Evolutionary conservation across 2,888 invertebrate genomes (phyloP).

Genomic region (Lithophane semibrunnea): DNA sequence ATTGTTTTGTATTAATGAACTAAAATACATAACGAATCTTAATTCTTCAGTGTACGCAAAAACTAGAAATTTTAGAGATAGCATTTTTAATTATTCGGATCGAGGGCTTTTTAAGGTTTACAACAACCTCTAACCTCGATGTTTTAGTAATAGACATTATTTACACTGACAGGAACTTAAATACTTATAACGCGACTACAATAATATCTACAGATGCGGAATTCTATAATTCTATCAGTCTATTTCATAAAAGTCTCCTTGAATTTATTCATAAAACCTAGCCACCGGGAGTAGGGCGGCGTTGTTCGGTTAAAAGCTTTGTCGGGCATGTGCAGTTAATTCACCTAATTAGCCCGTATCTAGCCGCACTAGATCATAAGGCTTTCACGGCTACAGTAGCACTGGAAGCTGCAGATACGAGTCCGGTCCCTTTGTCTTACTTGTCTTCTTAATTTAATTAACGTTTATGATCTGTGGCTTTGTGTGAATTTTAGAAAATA

Average conservation of each 20-base stretch:
- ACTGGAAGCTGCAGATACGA: not conserved
- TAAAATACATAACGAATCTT: not conserved
- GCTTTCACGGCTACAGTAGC: constrained; percentile 23
- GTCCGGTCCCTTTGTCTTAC: not conserved
- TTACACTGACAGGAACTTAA: not conserved
- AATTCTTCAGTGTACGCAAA: not conserved
- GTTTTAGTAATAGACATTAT: not conserved
- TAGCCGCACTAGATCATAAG: constrained; percentile 38
- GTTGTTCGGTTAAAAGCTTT: constrained; percentile 46
- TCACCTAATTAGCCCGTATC: constrained; percentile 47
- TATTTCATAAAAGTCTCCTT: constrained; percentile 13
- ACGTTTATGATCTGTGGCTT: not conserved
- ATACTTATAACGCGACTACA: not conserved
- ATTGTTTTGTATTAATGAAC: not conserved
- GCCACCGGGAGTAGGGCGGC: constrained; percentile 10
- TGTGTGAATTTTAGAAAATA: not conserved
- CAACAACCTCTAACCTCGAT: not conserved
- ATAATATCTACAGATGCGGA: not conserved
- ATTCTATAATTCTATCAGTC: not conserved
- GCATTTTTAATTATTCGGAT: not conserved
- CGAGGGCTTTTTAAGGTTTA: not conserved
- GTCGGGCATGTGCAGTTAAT: constrained; percentile 54
- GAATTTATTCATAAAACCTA: constrained; percentile 17
- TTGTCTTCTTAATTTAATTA: not conserved
- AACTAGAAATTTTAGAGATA: not conserved